Percentiles rank a stretch among this genome's conserved stretches.
phyloP scores from a whole-genome alignment of 2,888 invertebrate genomes.

The Metallyticus violacea region DNA sequence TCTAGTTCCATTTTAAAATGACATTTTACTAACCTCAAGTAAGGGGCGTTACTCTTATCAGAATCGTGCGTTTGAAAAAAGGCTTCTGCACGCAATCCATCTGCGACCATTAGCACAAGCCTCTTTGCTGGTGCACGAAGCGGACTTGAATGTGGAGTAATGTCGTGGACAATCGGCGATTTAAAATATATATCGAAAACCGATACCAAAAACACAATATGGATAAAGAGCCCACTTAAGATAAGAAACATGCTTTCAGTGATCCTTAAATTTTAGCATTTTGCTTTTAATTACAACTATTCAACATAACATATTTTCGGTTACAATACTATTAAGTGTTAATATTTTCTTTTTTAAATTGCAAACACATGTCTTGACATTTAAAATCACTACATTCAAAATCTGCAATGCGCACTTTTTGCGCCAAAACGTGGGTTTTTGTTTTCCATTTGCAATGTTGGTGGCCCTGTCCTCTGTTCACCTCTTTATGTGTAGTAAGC shows the following conservation, averaged over 20 bases:
- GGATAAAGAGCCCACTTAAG: conserved; percentile 60
- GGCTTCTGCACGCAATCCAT: conserved; percentile 87
- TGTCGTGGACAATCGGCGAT: conserved; percentile 78
- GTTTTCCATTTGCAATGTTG: not conserved
- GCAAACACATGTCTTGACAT: not conserved
- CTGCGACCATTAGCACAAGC: conserved; percentile 84
- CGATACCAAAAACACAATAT: conserved; percentile 73
- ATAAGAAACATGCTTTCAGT: conserved; percentile 37
- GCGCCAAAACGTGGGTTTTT: not conserved
- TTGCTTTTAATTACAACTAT: not conserved
- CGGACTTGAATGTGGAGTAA: conserved; percentile 51
- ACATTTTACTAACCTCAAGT: conserved; percentile 56
- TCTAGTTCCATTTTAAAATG: too few species aligned
- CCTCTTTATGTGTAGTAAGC: not conserved
- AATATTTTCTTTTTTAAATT: not conserved
- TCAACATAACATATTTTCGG: not conserved
- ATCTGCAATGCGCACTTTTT: not conserved
- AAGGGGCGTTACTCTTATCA: conserved; percentile 58
- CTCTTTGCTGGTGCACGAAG: conserved; percentile 61
- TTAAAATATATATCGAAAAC: conserved; percentile 93
- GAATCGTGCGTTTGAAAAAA: conserved; percentile 54
- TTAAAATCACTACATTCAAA: not conserved
- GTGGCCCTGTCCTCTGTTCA: not conserved
- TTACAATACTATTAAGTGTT: not conserved
- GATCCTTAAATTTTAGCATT: not conserved